phyloP scores from a whole-genome alignment of 2,888 invertebrate genomes.

The Lycaena phlaeas region DNA sequence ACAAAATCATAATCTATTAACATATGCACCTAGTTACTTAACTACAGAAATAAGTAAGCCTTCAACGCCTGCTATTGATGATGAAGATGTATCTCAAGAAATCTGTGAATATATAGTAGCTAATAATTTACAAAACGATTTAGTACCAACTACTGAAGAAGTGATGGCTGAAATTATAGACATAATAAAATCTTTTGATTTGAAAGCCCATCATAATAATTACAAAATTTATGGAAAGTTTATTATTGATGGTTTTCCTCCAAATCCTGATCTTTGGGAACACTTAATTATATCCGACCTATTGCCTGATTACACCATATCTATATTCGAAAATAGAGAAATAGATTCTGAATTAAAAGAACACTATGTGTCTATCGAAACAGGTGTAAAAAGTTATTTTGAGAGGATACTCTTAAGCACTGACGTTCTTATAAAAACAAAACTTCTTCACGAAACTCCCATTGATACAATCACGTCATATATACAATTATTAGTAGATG shows the following conservation, averaged over 20 bases:
- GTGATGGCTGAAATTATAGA: constrained; percentile 46
- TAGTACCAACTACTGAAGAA: constrained; percentile 53
- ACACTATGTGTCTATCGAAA: constrained; percentile 43
- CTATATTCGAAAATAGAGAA: constrained; percentile 66
- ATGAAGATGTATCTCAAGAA: constrained; percentile 53
- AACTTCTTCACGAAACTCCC: constrained; percentile 26
- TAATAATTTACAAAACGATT: constrained; percentile 52
- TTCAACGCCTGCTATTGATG: constrained; percentile 49
- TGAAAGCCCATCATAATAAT: constrained; percentile 28
- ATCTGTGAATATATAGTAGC: constrained; percentile 41
- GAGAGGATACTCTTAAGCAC: constrained; percentile 35
- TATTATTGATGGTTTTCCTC: constrained; percentile 74
- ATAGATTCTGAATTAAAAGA: constrained; percentile 39
- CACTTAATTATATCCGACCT: constrained; percentile 49
- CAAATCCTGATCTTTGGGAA: constrained; percentile 60
- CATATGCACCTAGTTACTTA: constrained; percentile 51
- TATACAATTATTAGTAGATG: constrained; percentile 30
- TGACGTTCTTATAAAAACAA: constrained; percentile 45
- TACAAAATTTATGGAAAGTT: constrained; percentile 61
- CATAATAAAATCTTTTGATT: constrained; percentile 45
- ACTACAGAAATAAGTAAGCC: constrained; percentile 32
- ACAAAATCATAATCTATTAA: constrained; percentile 23
- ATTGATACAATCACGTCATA: constrained; percentile 21
- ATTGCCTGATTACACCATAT: constrained; percentile 70
- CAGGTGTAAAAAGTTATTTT: constrained; percentile 32